Percentiles rank a stretch among this genome's conserved stretches.
These are phyloP conservation scores for Lerema accius DNA, from an alignment of 1,140 invertebrate species.

Conservation along the genomic window DNA sequence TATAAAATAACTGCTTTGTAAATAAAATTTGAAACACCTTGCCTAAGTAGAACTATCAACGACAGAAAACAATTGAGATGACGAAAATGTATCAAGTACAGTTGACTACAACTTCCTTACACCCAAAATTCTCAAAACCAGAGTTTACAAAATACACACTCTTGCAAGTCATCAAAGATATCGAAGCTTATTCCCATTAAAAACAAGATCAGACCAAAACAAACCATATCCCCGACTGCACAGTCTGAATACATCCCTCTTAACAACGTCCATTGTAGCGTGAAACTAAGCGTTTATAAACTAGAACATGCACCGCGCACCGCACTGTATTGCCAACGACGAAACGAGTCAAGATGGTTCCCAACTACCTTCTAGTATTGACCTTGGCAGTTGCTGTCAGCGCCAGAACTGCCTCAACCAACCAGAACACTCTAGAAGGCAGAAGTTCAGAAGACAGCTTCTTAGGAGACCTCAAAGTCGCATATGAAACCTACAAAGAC, in stretches of 20 bases:
- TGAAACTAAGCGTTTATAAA: slow-evolving; percentile 80
- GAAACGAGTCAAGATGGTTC: slow-evolving; percentile 70
- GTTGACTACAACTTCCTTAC: too few species aligned
- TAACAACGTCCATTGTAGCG: slow-evolving; percentile 67
- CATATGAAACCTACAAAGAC: slow-evolving; percentile 86
- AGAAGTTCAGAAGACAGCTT: slow-evolving; percentile 74
- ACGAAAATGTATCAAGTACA: too few species aligned
- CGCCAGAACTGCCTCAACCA: slow-evolving; percentile 69
- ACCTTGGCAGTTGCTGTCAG: slow-evolving; percentile 69
- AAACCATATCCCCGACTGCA: slow-evolving; percentile 45
- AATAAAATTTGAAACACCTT: too few species aligned
- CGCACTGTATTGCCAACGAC: slow-evolving; percentile 66
- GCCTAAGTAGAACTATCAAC: too few species aligned
- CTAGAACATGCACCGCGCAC: slow-evolving; percentile 58
- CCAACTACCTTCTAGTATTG: slow-evolving; percentile 74
- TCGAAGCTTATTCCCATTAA: too few species aligned
- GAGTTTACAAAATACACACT: too few species aligned
- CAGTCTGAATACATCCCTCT: slow-evolving; percentile 78
- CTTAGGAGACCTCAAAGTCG: slow-evolving; percentile 73
- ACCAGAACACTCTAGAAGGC: slow-evolving; percentile 69
- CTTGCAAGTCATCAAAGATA: too few species aligned
- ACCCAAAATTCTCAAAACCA: too few species aligned
- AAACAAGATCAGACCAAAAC: too few species aligned
- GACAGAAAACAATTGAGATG: too few species aligned
- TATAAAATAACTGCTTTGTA: too few species aligned